A percentile compares a stretch with the other conserved stretches of the same genome.
These are phyloP conservation scores for Pristis pectinata DNA, from an alignment of 2,797 vertebrate species.

Conservation along the genomic window DNA sequence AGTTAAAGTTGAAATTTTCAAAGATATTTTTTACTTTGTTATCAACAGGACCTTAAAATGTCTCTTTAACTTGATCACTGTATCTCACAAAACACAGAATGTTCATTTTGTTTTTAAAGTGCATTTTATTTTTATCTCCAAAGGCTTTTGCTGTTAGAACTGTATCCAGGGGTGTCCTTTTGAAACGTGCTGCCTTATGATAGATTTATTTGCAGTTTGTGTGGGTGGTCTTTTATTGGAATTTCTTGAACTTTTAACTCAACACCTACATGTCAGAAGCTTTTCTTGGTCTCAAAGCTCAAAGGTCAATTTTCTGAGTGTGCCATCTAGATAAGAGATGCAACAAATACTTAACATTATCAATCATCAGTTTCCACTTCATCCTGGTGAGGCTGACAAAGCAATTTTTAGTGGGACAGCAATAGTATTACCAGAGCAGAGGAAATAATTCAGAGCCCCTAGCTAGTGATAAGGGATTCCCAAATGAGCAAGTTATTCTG, in stretches of 20 bases:
- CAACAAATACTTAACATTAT: not conserved
- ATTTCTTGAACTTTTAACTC: constrained; percentile 22
- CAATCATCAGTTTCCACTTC: constrained; percentile 10
- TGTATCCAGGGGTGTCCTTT: not conserved
- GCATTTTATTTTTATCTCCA: not conserved
- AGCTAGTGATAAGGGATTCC: not conserved
- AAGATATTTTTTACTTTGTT: not conserved
- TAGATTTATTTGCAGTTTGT: constrained; percentile 13
- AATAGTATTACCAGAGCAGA: not conserved
- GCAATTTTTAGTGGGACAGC: not conserved
- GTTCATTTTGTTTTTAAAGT: not conserved
- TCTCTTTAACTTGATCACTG: not conserved
- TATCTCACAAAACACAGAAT: not conserved
- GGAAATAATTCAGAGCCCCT: not conserved
- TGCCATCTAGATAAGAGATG: not conserved
- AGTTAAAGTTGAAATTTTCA: not conserved
- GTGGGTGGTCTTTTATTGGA: constrained; percentile 30
- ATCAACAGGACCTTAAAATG: not conserved
- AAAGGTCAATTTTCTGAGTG: constrained; percentile 31
- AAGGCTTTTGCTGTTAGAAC: not conserved
- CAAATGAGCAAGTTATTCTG: not conserved
- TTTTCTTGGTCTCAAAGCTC: not conserved
- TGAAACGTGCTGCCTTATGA: not conserved
- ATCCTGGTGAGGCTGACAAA: not conserved
- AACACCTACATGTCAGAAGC: constrained; percentile 6